phyloP scores from a whole-genome alignment of 53 echinoderm and acorn worm genomes.

The Holothuria scabra region DNA sequence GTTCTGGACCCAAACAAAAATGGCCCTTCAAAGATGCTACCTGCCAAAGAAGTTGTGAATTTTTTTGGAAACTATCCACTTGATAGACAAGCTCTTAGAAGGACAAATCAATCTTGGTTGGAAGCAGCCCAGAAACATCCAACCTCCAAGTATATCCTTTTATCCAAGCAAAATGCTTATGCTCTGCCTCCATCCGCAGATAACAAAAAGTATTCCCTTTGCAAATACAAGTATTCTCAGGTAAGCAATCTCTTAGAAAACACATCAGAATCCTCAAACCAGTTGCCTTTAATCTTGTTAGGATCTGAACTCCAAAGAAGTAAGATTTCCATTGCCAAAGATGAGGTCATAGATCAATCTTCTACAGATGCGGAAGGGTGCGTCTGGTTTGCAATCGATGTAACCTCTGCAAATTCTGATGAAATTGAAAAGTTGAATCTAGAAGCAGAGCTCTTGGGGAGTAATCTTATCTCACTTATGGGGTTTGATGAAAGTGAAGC shows the following conservation, averaged over 20 bases:
- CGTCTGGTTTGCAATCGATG: conserved; percentile 91
- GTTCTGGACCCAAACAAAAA: background rate
- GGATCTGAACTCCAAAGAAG: conserved; percentile 18
- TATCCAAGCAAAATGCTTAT: conserved; percentile 43
- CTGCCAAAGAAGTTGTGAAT: conserved; percentile 59
- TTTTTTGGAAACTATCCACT: conserved; percentile 84
- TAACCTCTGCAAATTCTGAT: conserved; percentile 57
- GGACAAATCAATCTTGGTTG: conserved; percentile 78
- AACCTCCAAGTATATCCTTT: conserved; percentile 60
- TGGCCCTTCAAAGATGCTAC: conserved; percentile 10
- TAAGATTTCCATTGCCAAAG: background rate
- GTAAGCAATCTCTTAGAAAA: conserved; percentile 60
- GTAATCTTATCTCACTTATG: conserved; percentile 76
- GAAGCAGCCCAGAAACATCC: conserved; percentile 56
- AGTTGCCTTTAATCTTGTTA: conserved; percentile 65
- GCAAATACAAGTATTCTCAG: conserved; percentile 64
- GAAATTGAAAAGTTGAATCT: conserved; percentile 56
- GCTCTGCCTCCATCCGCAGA: conserved; percentile 46
- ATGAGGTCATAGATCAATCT: background rate
- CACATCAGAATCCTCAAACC: conserved; percentile 17
- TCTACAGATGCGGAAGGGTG: conserved; percentile 9
- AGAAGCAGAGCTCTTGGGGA: conserved; percentile 67
- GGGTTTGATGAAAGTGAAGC: conserved; percentile 69
- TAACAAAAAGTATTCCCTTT: conserved; percentile 62
- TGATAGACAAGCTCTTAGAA: conserved; percentile 70